These are phyloP conservation scores for Carabus problematicus DNA, from an alignment of 2,888 invertebrate species.

Conservation along the genomic window DNA sequence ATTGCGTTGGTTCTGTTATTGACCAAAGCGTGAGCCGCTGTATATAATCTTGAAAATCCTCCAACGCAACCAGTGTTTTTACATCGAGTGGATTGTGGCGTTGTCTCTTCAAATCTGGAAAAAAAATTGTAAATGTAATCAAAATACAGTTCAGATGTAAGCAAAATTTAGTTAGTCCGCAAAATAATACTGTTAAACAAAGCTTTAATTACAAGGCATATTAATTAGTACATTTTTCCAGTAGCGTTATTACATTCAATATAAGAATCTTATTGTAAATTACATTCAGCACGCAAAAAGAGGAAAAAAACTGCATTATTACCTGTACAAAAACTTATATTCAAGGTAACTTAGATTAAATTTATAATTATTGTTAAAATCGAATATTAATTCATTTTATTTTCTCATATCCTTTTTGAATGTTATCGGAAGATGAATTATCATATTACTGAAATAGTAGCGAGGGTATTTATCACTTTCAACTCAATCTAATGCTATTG, in stretches of 20 bases:
- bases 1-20: conserved; percentile 66
- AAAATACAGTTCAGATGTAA: not conserved
- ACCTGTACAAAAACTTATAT: too few species aligned
- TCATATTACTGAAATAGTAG: not conserved
- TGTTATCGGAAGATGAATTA: not conserved
- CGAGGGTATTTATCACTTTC: not conserved
- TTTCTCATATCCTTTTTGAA: not conserved
- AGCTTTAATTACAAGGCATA: not conserved
- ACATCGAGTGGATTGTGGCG: conserved; percentile 65
- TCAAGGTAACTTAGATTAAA: too few species aligned
- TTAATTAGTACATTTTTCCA: too few species aligned
- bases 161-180: not conserved
- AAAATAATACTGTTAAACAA: not conserved
- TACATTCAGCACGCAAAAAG: too few species aligned
- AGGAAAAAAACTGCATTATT: too few species aligned
- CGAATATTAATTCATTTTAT: too few species aligned
- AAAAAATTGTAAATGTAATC: not conserved
- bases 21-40: conserved; percentile 58
- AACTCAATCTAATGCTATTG: not conserved
- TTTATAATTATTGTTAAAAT: too few species aligned
- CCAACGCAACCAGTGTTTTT: conserved; percentile 68
- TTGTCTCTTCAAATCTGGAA: conserved; percentile 63
- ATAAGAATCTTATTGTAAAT: too few species aligned
- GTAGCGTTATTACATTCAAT: too few species aligned
- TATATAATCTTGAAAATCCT: conserved; percentile 71